Evolutionary conservation across 92 coral and sea anemone genomes (phyloP), one percentile per base, ranked within the genome.

Genomic region (Diadumene lineata): DNA sequence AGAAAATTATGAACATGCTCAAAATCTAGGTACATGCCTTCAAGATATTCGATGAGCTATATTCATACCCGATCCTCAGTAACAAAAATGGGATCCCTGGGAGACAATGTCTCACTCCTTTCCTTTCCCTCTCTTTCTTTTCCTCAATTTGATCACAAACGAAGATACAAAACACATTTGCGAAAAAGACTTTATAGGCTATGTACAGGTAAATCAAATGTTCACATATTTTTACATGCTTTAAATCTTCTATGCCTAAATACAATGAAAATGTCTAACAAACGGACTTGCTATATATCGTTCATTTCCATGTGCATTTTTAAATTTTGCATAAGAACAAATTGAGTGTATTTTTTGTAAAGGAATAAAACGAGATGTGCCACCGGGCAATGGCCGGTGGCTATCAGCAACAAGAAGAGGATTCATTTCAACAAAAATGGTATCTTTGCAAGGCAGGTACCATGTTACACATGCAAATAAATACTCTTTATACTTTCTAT

Each of bases 391-490:
- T 16, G n/a, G 50, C 18, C 34, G 7, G 1, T 13, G 18, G 1
- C 23, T 70, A 24, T 50, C 11, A 50, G 48, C 43, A 28, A 53
- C 30, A 16, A 27, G 1, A 17, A 53, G 48, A 17, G 76, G 76
- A 25, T 53, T 70, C 1, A 69, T 21, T 25, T 53, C 30, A 32
- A 43, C 46, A 17, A 53, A 53, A 34, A 16, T 18, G 27, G 64
- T 50, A 38, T 70, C 76, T 0, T 31, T 28, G n/a, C 27, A 16
- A 26, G 76, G 65, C 27, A 55, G 1, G 56, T 72, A 78, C 91
- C 91, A 82, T 27, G 80, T 77, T n/a, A 86, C 91, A 77, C 79
- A 78, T 7, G 91, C 91, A 86, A 82, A 86, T 8, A 61, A 31
- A 61, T 86, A 76, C n/a, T 46, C 74, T 4, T 0, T 34, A 34